These are phyloP conservation scores for Dryobotodes eremita DNA, from an alignment of 2,888 invertebrate species.

Conservation along the genomic window DNA sequence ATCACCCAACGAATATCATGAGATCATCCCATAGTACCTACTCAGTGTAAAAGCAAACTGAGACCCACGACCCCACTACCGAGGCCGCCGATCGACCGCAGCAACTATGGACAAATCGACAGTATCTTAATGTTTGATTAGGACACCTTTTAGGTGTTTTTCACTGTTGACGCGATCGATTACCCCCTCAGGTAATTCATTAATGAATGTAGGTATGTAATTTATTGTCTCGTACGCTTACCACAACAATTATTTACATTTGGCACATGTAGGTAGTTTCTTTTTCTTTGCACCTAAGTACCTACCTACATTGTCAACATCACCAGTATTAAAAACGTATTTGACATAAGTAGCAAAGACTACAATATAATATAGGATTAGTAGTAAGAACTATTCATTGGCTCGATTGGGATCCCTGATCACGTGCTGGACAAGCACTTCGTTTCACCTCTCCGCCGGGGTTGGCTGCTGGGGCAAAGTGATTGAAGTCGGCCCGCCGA, in stretches of 20 bases:
- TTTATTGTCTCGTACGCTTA: neutral
- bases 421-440: conserved; percentile 63
- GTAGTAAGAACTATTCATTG: conserved; percentile 36
- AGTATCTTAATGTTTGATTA: neutral
- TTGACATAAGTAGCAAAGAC: neutral
- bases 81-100: neutral
- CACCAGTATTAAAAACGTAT: conserved; percentile 14
- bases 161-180: neutral
- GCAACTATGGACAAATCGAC: neutral
- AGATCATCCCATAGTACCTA: neutral
- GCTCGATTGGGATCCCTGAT: conserved; percentile 60
- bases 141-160: neutral
- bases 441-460: conserved; percentile 59
- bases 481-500: conserved; percentile 76
- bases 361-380: neutral
- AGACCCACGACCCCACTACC: neutral
- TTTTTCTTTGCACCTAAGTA: neutral
- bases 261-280: neutral
- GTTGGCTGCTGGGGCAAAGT: conserved; percentile 72
- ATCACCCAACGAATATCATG: neutral
- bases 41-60: neutral
- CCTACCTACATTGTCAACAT: neutral
- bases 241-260: neutral
- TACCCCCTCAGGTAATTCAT: neutral
- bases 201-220: neutral